Evolutionary conservation across 2,888 invertebrate genomes (phyloP).

Genomic region (Sinhomidia bicolor): DNA sequence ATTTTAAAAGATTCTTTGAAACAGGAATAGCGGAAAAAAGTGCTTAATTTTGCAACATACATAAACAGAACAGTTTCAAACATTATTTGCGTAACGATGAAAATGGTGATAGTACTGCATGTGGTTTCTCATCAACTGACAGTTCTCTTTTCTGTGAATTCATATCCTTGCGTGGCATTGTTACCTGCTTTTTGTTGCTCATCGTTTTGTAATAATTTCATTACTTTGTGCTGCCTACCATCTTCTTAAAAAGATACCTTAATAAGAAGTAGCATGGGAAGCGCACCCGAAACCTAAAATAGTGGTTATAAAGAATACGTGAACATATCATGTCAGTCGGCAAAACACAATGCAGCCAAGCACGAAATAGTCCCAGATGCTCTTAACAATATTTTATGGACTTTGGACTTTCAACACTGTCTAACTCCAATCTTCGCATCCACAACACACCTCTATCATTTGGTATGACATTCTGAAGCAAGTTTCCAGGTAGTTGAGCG

Average conservation of each 20-base stretch:
- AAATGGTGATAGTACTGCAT: neutral
- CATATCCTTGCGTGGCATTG: neutral
- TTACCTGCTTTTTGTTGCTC: slow-evolving; percentile 11
- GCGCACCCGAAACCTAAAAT: too few relatives aligned
- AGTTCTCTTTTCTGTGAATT: neutral
- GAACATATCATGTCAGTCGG: too few relatives aligned
- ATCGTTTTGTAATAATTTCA: neutral
- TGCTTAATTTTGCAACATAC: neutral
- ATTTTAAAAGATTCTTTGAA: neutral
- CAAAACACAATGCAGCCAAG: too few relatives aligned
- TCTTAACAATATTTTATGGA: too few relatives aligned
- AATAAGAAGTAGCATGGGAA: too few relatives aligned
- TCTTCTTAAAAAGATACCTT: too few relatives aligned
- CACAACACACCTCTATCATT: slow-evolving; percentile 26
- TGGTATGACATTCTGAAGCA: neutral
- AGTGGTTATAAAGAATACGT: too few relatives aligned
- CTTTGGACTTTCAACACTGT: too few relatives aligned
- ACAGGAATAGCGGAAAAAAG: slow-evolving; percentile 35
- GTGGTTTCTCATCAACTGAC: neutral
- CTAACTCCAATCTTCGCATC: slow-evolving; percentile 3
- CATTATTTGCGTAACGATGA: neutral
- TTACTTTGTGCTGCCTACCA: neutral
- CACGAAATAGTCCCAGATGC: too few relatives aligned
- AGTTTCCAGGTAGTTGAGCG: neutral
- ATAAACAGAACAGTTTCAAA: slow-evolving; percentile 4